Percentiles rank a stretch among this genome's conserved stretches.
These are phyloP conservation scores for Homarus gammarus DNA, from an alignment of 2,888 invertebrate genomes.

Conservation along the genomic window DNA sequence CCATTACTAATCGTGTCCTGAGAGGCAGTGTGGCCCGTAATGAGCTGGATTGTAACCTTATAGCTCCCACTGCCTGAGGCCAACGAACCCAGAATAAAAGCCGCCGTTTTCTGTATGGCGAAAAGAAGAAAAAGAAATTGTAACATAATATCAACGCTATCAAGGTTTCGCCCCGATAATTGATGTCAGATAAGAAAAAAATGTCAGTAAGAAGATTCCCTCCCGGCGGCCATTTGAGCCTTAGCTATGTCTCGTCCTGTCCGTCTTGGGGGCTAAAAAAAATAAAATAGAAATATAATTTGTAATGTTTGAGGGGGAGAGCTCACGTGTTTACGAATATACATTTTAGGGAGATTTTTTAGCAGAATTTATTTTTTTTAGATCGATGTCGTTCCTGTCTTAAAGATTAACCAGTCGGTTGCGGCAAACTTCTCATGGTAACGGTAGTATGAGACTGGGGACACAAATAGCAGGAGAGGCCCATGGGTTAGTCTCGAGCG, in stretches of 20 bases:
- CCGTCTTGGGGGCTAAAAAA: not conserved
- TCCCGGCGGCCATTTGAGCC: conserved; percentile 3
- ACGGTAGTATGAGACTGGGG: too few species aligned
- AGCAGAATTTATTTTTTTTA: not conserved
- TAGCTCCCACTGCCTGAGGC: conserved; percentile 60
- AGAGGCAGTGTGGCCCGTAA: not conserved
- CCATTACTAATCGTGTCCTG: conserved; percentile 17
- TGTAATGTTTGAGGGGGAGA: not conserved
- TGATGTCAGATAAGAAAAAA: conserved; percentile 40
- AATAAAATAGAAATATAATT: not conserved
- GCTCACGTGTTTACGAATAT: not conserved
- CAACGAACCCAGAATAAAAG: not conserved
- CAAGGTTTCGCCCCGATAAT: conserved; percentile 30
- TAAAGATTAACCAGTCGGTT: too few species aligned
- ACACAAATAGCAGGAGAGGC: not conserved
- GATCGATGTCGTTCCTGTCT: not conserved
- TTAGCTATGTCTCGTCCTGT: too few species aligned
- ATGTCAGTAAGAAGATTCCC: not conserved
- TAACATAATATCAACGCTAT: conserved; percentile 30
- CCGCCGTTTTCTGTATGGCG: not conserved
- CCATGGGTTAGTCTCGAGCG: conserved; percentile 76
- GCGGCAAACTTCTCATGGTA: too few species aligned
- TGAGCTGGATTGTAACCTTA: conserved; percentile 62
- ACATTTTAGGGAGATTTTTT: not conserved
- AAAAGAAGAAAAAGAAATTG: conserved; percentile 33